Evolutionary conservation across 2,113 vertebrate species (phyloP).

Genomic region (Phocoena phocoena): DNA sequence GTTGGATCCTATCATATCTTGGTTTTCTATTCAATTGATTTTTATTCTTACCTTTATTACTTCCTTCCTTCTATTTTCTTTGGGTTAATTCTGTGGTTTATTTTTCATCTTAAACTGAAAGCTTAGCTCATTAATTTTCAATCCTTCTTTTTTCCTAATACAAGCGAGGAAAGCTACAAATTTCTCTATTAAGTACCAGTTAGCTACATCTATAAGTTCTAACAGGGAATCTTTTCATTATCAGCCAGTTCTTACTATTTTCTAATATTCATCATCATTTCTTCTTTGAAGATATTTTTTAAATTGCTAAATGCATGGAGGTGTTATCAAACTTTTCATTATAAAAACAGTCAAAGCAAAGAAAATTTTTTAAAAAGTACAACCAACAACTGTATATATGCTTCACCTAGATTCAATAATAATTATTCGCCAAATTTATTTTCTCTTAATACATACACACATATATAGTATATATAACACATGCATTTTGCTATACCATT

Average conservation of each 20-base stretch:
- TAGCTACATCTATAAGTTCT: neutral
- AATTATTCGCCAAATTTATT: neutral
- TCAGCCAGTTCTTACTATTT: neutral
- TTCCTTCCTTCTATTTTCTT: neutral
- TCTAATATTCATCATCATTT: conserved; percentile 25
- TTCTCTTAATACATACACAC: neutral
- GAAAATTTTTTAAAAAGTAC: neutral
- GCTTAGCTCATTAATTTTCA: neutral
- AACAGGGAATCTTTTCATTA: neutral
- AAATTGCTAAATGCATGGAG: neutral
- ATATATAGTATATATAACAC: neutral
- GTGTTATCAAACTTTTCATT: neutral
- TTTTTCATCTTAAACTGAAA: conserved; percentile 25
- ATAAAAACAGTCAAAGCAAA: neutral
- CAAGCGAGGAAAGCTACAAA: neutral
- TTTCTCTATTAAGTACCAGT: neutral
- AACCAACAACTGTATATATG: neutral
- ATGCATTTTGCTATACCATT: neutral
- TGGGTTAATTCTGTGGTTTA: neutral
- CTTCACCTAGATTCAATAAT: neutral
- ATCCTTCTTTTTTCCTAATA: neutral
- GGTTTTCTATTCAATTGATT: conserved; percentile 3
- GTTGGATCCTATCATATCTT: neutral
- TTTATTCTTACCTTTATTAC: neutral
- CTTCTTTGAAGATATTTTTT: neutral